Conservation (phyloP, 2,888 invertebrate species). For the Agrotis ipsilon region DNA sequence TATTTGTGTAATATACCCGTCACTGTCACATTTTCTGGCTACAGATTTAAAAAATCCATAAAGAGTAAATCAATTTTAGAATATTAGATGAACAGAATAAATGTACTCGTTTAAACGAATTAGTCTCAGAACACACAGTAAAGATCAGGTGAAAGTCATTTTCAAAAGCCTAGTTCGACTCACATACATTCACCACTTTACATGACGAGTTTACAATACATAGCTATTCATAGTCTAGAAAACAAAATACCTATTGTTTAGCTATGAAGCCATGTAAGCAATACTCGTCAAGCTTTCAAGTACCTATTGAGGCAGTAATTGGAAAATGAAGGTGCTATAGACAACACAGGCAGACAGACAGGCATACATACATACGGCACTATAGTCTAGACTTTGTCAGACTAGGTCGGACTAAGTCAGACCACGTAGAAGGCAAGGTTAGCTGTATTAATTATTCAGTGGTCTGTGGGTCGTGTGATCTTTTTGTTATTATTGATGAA, state of each 20-base stretch:
- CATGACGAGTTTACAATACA: slow-evolving; percentile 37
- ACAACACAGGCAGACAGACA: slow-evolving; percentile 27
- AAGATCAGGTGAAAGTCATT: slow-evolving; percentile 19
- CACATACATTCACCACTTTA: slow-evolving; percentile 4
- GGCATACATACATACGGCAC: too few relatives aligned
- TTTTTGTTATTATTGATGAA: slow-evolving; percentile 34
- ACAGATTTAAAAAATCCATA: too few relatives aligned
- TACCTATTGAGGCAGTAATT: slow-evolving; percentile 43
- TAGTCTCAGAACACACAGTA: neutral
- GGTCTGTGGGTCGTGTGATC: slow-evolving; percentile 21
- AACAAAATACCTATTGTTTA: slow-evolving; percentile 46
- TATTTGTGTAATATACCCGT: neutral
- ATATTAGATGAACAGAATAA: neutral
- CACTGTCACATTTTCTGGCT: neutral
- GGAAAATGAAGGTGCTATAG: slow-evolving; percentile 27
- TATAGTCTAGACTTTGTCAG: slow-evolving; percentile 43
- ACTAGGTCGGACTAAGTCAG: neutral
- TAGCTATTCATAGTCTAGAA: slow-evolving; percentile 39
- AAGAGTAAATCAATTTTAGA: neutral
- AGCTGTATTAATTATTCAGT: slow-evolving; percentile 46
- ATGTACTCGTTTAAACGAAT: too few relatives aligned
- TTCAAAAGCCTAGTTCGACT: slow-evolving; percentile 11
- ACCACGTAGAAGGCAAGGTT: slow-evolving; percentile 29
- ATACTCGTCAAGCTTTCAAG: slow-evolving; percentile 50
- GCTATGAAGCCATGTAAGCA: slow-evolving; percentile 38